Conservation (phyloP, 2,888 invertebrate species). For the Carcina quercana region DNA sequence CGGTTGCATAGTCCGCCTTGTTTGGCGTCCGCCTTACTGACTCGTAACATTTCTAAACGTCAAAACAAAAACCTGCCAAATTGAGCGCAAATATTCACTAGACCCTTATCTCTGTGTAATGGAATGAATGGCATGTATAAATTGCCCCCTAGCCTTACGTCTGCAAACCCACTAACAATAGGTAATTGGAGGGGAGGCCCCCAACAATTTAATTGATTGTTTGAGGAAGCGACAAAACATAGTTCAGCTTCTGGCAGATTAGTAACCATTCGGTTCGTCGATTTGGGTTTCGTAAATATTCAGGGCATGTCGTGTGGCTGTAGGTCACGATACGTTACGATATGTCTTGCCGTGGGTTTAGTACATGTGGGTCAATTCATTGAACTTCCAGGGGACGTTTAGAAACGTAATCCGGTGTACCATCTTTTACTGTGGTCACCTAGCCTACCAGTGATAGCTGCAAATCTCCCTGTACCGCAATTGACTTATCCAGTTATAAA, state of each 20-base stretch:
- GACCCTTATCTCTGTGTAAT: slow-evolving; percentile 60
- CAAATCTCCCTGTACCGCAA: no score
- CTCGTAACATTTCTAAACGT: slow-evolving; percentile 12
- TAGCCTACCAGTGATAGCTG: no score
- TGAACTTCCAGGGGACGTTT: no score
- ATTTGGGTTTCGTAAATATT: not conserved
- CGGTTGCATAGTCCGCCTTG: no score
- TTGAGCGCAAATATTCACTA: slow-evolving; percentile 45
- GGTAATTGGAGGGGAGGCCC: slow-evolving; percentile 30
- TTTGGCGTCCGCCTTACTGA: no score
- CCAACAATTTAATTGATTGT: slow-evolving; percentile 13
- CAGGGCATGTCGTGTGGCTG: no score
- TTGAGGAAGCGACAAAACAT: slow-evolving; percentile 11
- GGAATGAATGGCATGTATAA: slow-evolving; percentile 58
- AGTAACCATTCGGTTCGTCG: slow-evolving; percentile 1
- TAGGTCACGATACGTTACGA: no score
- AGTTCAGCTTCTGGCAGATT: slow-evolving; percentile 6
- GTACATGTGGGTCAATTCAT: no score
- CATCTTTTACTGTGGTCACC: no score
- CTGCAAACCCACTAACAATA: slow-evolving; percentile 39
- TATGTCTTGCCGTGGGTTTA: no score
- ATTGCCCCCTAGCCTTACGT: slow-evolving; percentile 33
- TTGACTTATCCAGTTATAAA: no score
- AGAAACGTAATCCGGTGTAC: no score
- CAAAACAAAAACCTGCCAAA: slow-evolving; percentile 32